Percentiles rank a stretch among this genome's conserved stretches.
phyloP scores from a whole-genome alignment of 2,888 invertebrate genomes.

The Leptopilina drosophilae region DNA sequence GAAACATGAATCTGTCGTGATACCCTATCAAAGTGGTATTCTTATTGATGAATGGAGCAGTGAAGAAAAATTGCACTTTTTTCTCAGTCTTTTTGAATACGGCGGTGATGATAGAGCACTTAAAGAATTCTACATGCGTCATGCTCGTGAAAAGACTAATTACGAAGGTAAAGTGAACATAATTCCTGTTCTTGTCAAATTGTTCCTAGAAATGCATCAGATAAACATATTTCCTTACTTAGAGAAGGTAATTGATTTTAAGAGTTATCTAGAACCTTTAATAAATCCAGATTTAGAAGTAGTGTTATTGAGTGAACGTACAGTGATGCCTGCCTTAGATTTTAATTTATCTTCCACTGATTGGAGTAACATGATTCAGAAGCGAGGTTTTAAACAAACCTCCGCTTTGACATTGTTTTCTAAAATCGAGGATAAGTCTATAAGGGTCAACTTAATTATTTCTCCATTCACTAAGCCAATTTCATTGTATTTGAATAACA shows the following conservation, averaged over 20 bases:
- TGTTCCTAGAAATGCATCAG: not conserved
- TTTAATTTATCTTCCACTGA: not conserved
- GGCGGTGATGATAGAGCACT: not conserved
- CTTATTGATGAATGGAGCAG: not conserved
- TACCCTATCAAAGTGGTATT: not conserved
- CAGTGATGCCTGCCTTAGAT: not conserved
- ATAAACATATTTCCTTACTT: not conserved
- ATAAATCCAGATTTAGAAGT: not conserved
- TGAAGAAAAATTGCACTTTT: not conserved
- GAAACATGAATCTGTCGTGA: not conserved
- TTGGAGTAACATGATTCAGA: not conserved
- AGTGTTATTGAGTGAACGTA: not conserved
- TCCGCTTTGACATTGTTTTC: not conserved
- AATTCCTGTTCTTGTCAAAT: not conserved
- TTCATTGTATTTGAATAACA: not conserved
- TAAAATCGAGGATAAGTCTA: too few relatives aligned
- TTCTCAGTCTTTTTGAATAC: not conserved
- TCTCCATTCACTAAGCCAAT: too few relatives aligned
- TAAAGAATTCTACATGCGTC: not conserved
- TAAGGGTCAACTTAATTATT: too few relatives aligned
- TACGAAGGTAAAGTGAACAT: not conserved
- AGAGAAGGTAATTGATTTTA: not conserved
- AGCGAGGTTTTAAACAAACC: not conserved
- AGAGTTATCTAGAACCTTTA: not conserved
- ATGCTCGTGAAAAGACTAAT: not conserved